phyloP scores from a whole-genome alignment of 2,113 vertebrate species.

The Nycticorax nycticorax region DNA sequence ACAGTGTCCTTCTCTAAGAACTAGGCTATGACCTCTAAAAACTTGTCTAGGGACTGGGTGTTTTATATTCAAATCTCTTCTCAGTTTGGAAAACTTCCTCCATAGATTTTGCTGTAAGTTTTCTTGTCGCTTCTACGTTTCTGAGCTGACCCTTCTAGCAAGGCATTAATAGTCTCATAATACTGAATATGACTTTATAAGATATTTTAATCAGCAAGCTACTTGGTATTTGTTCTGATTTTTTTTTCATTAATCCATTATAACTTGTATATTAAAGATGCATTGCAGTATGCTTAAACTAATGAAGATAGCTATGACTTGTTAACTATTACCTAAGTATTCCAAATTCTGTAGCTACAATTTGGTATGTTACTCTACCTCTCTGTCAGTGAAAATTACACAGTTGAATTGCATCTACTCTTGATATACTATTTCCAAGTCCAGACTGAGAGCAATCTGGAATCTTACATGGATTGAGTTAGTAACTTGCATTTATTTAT shows the following conservation, averaged over 20 bases:
- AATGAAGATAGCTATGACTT: neutral
- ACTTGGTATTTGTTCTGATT: neutral
- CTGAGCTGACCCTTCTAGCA: neutral
- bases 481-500: neutral
- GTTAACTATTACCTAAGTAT: neutral
- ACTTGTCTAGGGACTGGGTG: neutral
- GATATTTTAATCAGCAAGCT: neutral
- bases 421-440: neutral
- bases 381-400: neutral
- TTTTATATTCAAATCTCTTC: neutral
- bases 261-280: neutral
- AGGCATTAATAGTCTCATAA: neutral
- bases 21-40: neutral
- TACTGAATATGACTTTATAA: neutral
- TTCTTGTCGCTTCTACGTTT: neutral
- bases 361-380: neutral
- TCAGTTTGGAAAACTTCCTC: neutral
- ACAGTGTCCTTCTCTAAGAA: neutral
- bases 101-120: neutral
- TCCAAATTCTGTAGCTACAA: neutral
- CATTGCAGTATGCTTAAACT: neutral
- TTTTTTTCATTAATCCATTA: neutral
- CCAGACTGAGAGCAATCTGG: neutral
- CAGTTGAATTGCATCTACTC: neutral
- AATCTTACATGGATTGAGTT: neutral